Evolutionary conservation across 2,797 vertebrate species (phyloP).

Genomic region (Choloepus didactylus): DNA sequence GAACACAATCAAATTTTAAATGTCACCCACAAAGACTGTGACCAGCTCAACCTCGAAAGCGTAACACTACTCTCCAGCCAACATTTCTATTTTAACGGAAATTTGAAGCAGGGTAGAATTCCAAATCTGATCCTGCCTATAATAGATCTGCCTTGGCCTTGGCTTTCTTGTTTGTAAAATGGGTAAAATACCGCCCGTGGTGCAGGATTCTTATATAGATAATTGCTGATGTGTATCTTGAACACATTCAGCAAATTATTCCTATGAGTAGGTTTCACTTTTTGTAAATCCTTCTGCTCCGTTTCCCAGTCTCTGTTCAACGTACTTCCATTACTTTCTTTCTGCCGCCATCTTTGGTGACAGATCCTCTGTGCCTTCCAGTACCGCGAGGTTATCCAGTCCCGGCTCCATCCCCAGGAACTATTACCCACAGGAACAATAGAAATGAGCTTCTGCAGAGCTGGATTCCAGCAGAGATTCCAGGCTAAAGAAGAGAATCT

Average conservation of each 20-base stretch:
- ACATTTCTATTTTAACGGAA: background rate
- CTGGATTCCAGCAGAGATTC: background rate
- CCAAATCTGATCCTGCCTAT: background rate
- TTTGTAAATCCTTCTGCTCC: background rate
- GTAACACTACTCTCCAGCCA: background rate
- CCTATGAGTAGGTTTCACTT: background rate
- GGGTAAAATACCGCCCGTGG: background rate
- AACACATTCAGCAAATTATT: background rate
- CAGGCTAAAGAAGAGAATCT: background rate
- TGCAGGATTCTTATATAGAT: background rate
- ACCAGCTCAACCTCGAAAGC: background rate
- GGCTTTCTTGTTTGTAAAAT: constrained; percentile 20
- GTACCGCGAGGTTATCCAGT: background rate
- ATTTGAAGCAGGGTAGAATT: background rate
- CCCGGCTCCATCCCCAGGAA: background rate
- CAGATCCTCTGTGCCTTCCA: background rate
- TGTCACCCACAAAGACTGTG: background rate
- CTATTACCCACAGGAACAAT: background rate
- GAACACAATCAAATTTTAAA: background rate
- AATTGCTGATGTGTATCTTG: background rate
- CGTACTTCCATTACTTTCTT: background rate
- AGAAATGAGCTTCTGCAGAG: background rate
- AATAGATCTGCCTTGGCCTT: background rate
- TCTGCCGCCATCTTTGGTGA: background rate
- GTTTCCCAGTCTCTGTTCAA: background rate